Evolutionary conservation across 2,797 vertebrate genomes (phyloP).

Genomic region (Smutsia temminckii): DNA sequence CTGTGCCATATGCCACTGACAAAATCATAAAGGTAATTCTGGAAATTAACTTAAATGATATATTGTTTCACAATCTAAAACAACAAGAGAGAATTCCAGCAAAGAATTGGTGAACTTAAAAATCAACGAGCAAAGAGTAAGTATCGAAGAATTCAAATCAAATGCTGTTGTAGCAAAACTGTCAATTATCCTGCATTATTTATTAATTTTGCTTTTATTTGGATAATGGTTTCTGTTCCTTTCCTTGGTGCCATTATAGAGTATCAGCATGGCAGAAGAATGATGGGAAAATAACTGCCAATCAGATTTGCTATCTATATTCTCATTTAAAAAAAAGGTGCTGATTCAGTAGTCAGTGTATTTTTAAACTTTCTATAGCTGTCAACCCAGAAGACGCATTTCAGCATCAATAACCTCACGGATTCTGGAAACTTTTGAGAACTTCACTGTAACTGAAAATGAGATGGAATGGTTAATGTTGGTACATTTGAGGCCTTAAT

Average conservation of each 20-base stretch:
- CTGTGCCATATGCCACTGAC: slow-evolving; percentile 48
- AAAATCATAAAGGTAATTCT: slow-evolving; percentile 55
- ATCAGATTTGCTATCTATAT: neutral
- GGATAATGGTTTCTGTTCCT: neutral
- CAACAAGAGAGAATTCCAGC: neutral
- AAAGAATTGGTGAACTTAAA: neutral
- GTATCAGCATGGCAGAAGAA: neutral
- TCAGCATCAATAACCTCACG: neutral
- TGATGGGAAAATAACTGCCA: neutral
- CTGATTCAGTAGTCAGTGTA: slow-evolving; percentile 56
- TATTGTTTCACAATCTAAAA: neutral
- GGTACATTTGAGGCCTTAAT: neutral
- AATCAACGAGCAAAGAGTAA: neutral
- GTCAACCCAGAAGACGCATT: slow-evolving; percentile 26
- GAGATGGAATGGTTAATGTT: neutral
- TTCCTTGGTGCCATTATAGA: neutral
- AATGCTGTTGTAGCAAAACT: slow-evolving; percentile 34
- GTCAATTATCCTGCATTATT: slow-evolving; percentile 7
- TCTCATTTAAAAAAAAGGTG: slow-evolving; percentile 12
- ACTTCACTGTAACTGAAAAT: neutral
- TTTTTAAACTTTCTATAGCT: slow-evolving; percentile 55
- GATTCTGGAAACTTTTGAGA: slow-evolving; percentile 38
- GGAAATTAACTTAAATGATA: slow-evolving; percentile 54
- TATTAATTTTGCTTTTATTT: slow-evolving; percentile 35
- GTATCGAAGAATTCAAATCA: slow-evolving; percentile 10